Evolutionary conservation across 2,888 invertebrate species (phyloP).

Genomic region (Pyrrhia umbra): DNA sequence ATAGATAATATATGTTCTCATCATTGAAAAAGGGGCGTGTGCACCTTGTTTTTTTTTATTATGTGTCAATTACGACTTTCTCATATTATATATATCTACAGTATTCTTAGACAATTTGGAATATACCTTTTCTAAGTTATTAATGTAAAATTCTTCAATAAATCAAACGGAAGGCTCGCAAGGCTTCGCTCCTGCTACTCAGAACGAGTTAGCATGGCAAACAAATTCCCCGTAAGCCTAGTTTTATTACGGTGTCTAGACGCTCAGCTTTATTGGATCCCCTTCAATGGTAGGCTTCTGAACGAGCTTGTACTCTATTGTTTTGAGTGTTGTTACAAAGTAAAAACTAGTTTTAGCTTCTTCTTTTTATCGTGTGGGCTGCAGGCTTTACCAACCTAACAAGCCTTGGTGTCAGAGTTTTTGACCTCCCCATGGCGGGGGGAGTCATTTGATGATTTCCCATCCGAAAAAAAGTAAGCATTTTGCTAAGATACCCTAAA

Average conservation of each 20-base stretch:
- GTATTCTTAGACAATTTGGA: neutral
- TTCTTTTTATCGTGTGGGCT: no score
- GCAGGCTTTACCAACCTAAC: no score
- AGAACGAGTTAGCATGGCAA: slow-evolving; percentile 35
- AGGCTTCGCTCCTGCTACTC: neutral
- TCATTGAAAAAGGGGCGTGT: no score
- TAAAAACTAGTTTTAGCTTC: neutral
- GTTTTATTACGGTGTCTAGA: slow-evolving; percentile 63
- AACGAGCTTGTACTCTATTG: slow-evolving; percentile 10
- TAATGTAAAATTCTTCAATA: neutral
- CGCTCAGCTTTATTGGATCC: slow-evolving; percentile 51
- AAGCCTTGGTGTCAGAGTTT: no score
- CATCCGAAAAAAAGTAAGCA: no score
- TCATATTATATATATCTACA: neutral
- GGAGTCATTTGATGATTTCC: no score
- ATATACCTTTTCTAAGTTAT: neutral
- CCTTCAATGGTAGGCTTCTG: slow-evolving; percentile 29
- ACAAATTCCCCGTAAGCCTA: slow-evolving; percentile 54
- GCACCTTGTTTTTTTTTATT: no score
- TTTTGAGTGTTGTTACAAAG: neutral
- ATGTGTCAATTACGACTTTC: no score
- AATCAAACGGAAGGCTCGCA: neutral
- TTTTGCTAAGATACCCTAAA: no score
- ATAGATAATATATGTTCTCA: no score
- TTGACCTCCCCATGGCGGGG: no score